Evolutionary conservation across 1,140 invertebrate species (phyloP), one percentile per base, ranked within the genome.

Genomic region (Megathymus violae): DNA sequence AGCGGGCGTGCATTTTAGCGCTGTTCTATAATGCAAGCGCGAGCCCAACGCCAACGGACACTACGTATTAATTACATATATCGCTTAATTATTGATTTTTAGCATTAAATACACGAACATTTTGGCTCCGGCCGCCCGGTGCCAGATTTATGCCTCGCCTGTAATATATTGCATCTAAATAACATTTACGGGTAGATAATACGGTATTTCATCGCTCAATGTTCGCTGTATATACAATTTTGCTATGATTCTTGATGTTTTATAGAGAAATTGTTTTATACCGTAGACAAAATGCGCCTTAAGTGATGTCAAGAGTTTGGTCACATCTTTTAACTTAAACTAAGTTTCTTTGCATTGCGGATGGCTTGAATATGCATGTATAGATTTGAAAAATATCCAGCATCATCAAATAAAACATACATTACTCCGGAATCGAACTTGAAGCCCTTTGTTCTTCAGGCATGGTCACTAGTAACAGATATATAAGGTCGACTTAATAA

Each of bases 51-150:
- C 62, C 64, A 54, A 48, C 70, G 74, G 73, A 72, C 70, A 75
- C 68, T 54, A 47, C 75, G 74, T 87, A 85, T 87, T 87, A 85
- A 87, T 87, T 85, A 87, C 84, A 84, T 84, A 82, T 80, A 83
- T 76, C 78, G 80, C 66, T 87, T 87, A 85, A 87, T 87, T 87
- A 85, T 87, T 85, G 82, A 85, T 87, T 85, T 87, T 85, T 82
- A 82, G 78, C 74, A 83, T 86, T 84, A 84, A 83, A 87, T 73
- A 76, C 69, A 73, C 66, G 66, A 68, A 62, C 71, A 76, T 80
- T 82, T 80, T 80, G 78, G 76, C 67, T 51, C 67, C 56, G 59
- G 47, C 51, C 43, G 64, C 64, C 48, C 67, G 69, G 50, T 67
- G 71, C 64, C 73, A 69, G 77, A 77, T 82, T 83, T 81, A 83